Conservation (phyloP, 2,113 vertebrate genomes). For the Gobius niger region DNA sequence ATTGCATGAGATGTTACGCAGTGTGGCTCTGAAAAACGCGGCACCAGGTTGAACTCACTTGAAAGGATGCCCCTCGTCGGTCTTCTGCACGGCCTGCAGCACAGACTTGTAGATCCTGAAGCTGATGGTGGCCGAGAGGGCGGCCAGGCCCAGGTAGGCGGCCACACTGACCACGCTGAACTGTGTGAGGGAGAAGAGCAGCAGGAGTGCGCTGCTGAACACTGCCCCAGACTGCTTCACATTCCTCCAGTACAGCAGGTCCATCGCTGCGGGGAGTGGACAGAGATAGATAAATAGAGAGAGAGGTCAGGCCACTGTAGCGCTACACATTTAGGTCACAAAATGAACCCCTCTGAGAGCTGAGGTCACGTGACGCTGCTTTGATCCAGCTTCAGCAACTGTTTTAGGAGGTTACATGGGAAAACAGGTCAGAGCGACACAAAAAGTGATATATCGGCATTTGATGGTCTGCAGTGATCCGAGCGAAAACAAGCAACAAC, state of each 20-base stretch:
- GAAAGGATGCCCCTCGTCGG: conserved; percentile 96
- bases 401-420: conserved; percentile 8
- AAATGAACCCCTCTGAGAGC: conserved; percentile 53
- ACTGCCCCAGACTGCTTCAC: conserved; percentile 93
- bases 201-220: conserved; percentile 91
- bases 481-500: too few relatives aligned
- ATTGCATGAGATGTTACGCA: background rate
- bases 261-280: conserved; percentile 80
- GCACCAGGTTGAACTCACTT: conserved; percentile 79
- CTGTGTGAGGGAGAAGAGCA: conserved; percentile 98
- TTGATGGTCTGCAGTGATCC: too few relatives aligned
- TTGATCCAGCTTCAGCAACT: conserved; percentile 60
- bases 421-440: too few relatives aligned
- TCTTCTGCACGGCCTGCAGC: conserved; percentile 98
- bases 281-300: too few relatives aligned
- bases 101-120: conserved; percentile 99
- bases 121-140: conserved; percentile 97
- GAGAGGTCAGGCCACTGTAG: background rate
- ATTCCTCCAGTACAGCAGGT: conserved; percentile 97
- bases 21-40: too few relatives aligned
- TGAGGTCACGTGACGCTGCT: conserved; percentile 44
- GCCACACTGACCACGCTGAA: conserved; percentile 98
- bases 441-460: too few relatives aligned
- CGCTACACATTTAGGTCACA: conserved; percentile 66
- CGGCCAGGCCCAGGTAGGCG: conserved; percentile 93